Conservation (phyloP, 2,888 invertebrate species). For the Philereme vetulata region DNA sequence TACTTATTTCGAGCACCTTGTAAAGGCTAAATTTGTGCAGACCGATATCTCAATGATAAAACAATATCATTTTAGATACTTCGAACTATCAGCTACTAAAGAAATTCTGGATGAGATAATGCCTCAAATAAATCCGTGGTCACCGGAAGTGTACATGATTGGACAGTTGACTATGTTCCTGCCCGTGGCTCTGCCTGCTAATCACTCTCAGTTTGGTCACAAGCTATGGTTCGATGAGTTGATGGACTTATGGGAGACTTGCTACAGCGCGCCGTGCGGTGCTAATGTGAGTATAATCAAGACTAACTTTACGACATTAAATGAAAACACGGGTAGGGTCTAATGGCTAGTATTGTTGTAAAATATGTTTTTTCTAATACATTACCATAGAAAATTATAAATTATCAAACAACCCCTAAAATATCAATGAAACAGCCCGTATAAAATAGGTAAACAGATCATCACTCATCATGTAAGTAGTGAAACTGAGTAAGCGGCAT, state of each 20-base stretch:
- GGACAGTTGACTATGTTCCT: slow-evolving; percentile 89
- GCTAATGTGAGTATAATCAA: slow-evolving; percentile 64
- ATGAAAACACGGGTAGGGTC: no score
- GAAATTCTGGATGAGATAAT: slow-evolving; percentile 94
- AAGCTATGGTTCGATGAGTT: slow-evolving; percentile 92
- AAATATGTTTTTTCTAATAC: no score
- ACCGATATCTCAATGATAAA: no score
- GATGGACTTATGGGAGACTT: slow-evolving; percentile 90
- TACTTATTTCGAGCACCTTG: no score
- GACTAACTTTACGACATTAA: background rate
- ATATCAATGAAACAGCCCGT: no score
- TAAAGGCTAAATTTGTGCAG: no score
- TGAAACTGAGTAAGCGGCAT: no score
- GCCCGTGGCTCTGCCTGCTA: slow-evolving; percentile 87
- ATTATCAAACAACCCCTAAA: no score
- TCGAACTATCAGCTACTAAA: slow-evolving; percentile 88
- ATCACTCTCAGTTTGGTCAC: slow-evolving; percentile 86
- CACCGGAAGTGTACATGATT: slow-evolving; percentile 80
- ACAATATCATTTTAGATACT: slow-evolving; percentile 81
- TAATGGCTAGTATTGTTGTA: no score
- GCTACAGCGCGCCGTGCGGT: slow-evolving; percentile 88
- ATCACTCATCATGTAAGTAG: no score
- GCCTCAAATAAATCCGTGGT: slow-evolving; percentile 91
- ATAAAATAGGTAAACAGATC: no score
- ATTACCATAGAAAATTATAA: no score